Evolutionary conservation across 2,888 invertebrate genomes (phyloP).

Genomic region (Melieria crassipennis): DNA sequence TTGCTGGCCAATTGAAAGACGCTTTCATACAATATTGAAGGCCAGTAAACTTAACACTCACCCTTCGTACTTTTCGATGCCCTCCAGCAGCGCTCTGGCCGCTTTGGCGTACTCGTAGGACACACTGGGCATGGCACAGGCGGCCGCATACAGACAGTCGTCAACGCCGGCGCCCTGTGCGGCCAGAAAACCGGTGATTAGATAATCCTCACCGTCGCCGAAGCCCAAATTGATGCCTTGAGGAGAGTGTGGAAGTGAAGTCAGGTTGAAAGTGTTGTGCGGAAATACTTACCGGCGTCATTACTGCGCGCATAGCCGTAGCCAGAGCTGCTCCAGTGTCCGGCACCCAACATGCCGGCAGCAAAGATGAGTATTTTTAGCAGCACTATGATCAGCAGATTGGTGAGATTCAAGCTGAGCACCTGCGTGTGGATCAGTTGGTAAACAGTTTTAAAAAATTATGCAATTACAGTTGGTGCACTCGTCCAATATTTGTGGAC

Average conservation of each 20-base stretch:
- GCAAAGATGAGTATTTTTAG: slow-evolving; percentile 85
- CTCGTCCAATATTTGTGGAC: too few relatives aligned
- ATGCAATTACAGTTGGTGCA: neutral
- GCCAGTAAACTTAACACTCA: slow-evolving; percentile 56
- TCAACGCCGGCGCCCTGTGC: slow-evolving; percentile 80
- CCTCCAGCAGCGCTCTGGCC: slow-evolving; percentile 79
- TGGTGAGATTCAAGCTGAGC: slow-evolving; percentile 83
- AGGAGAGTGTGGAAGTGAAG: slow-evolving; percentile 13
- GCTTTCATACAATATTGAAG: neutral
- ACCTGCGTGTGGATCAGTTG: slow-evolving; percentile 46
- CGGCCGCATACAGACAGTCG: slow-evolving; percentile 78
- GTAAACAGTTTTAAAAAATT: neutral
- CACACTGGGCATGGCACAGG: slow-evolving; percentile 76
- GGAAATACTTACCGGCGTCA: slow-evolving; percentile 28
- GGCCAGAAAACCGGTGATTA: slow-evolving; percentile 68
- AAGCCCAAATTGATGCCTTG: slow-evolving; percentile 57
- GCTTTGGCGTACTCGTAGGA: slow-evolving; percentile 81
- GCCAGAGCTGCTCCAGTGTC: slow-evolving; percentile 71
- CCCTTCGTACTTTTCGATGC: slow-evolving; percentile 75
- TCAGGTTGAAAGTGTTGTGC: neutral
- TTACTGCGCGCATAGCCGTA: slow-evolving; percentile 56
- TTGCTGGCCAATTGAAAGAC: slow-evolving; percentile 42
- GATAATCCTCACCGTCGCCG: slow-evolving; percentile 75
- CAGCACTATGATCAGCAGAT: slow-evolving; percentile 80
- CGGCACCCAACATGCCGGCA: slow-evolving; percentile 80